Evolutionary conservation across 2,797 vertebrate genomes (phyloP).

Genomic region (Myotis vivesi): DNA sequence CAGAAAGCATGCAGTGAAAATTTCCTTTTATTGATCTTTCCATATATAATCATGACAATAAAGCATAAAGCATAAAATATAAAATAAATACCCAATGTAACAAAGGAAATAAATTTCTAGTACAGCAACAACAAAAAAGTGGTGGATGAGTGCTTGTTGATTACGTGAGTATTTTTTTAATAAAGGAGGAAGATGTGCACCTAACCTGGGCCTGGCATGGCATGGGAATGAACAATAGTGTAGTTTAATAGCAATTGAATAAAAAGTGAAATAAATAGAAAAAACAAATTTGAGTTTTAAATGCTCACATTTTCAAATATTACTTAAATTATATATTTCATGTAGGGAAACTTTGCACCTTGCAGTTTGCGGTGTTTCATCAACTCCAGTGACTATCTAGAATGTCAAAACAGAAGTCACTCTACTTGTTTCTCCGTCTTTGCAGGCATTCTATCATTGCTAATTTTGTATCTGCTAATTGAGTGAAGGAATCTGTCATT

Average conservation of each 20-base stretch:
- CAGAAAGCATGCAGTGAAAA: neutral
- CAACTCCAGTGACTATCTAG: neutral
- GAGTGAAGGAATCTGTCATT: neutral
- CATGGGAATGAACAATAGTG: neutral
- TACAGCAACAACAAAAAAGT: neutral
- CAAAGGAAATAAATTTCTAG: neutral
- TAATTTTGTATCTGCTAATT: neutral
- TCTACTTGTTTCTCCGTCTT: neutral
- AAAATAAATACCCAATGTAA: neutral
- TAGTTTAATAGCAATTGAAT: neutral
- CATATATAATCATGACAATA: neutral
- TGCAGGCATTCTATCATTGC: neutral
- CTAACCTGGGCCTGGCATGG: neutral
- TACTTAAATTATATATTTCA: neutral
- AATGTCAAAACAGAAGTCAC: neutral
- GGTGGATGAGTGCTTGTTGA: neutral
- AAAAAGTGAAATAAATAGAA: neutral
- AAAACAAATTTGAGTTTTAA: constrained; percentile 1
- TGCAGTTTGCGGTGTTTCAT: neutral
- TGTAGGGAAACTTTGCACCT: neutral
- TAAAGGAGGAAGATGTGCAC: neutral
- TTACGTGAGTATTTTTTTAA: neutral
- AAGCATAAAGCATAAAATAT: constrained; percentile 3
- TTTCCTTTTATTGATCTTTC: neutral
- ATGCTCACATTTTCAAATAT: neutral